Conservation (phyloP, 2,888 invertebrate genomes). For the Alentia gelatinosa region DNA sequence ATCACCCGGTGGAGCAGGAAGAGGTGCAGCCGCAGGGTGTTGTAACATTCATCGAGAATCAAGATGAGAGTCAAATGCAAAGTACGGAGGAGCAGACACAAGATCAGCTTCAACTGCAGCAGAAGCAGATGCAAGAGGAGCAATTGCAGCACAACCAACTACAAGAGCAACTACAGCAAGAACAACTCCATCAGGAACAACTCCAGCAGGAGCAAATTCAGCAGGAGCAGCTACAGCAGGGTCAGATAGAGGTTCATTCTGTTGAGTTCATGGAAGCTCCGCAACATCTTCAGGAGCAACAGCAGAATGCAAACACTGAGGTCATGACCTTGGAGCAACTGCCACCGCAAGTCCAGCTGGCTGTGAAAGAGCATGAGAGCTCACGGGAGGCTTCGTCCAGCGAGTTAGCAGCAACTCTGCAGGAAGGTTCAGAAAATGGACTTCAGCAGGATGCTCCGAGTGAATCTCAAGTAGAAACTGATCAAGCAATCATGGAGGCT, state of each 20-base stretch:
- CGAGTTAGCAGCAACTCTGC: no score
- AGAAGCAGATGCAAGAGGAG: neutral
- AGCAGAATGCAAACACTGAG: neutral
- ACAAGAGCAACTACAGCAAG: neutral
- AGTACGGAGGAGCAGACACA: neutral
- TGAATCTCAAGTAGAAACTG: no score
- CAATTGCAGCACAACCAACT: neutral
- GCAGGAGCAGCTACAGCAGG: neutral
- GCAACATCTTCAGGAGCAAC: neutral
- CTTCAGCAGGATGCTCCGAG: no score
- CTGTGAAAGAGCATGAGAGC: neutral
- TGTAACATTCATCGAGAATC: neutral
- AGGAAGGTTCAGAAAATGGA: neutral
- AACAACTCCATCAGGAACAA: neutral
- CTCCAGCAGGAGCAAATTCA: neutral
- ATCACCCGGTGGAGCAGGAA: conserved; percentile 9
- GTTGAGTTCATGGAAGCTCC: neutral
- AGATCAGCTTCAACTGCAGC: neutral
- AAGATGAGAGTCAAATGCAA: neutral
- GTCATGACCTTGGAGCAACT: neutral
- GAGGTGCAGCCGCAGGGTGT: conserved; percentile 7
- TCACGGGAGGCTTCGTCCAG: no score
- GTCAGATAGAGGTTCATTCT: neutral
- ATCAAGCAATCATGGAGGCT: no score
- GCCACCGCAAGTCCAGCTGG: neutral